These are phyloP conservation scores for Protomyctophum bolini DNA, from an alignment of 2,113 vertebrate species.

Conservation along the genomic window DNA sequence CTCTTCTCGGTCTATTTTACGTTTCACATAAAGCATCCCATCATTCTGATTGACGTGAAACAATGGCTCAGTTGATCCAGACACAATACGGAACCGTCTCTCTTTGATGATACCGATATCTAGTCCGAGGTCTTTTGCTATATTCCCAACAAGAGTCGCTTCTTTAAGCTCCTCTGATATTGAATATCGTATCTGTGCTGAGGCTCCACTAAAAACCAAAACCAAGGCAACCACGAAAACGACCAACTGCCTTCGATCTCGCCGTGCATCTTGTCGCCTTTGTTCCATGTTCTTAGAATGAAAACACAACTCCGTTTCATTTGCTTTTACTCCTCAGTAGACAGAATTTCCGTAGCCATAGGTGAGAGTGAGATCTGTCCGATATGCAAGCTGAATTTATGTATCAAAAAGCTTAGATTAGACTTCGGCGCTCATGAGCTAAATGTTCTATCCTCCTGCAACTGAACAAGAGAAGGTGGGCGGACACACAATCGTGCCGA, in stretches of 20 bases:
- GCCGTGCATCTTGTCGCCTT: not conserved
- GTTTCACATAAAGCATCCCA: constrained; percentile 71
- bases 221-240: constrained; percentile 8
- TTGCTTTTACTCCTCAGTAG: too few relatives aligned
- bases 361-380: too few relatives aligned
- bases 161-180: constrained; percentile 74
- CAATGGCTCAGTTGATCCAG: constrained; percentile 56
- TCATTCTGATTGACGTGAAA: constrained; percentile 73
- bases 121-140: constrained; percentile 75
- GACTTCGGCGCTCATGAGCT: too few relatives aligned
- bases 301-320: not conserved
- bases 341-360: too few relatives aligned
- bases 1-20: constrained; percentile 61
- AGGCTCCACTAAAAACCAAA: constrained; percentile 23
- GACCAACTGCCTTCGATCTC: not conserved
- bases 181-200: constrained; percentile 63
- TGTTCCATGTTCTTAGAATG: constrained; percentile 8
- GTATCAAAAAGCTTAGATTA: too few relatives aligned
- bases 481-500: too few relatives aligned
- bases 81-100: constrained; percentile 63
- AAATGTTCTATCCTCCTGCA: too few relatives aligned
- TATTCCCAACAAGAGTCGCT: constrained; percentile 75
- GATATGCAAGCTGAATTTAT: too few relatives aligned
- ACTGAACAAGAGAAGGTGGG: not conserved
- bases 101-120: constrained; percentile 54